These are phyloP conservation scores for Gorsachius magnificus DNA, from an alignment of 2,797 vertebrate genomes.

Conservation along the genomic window DNA sequence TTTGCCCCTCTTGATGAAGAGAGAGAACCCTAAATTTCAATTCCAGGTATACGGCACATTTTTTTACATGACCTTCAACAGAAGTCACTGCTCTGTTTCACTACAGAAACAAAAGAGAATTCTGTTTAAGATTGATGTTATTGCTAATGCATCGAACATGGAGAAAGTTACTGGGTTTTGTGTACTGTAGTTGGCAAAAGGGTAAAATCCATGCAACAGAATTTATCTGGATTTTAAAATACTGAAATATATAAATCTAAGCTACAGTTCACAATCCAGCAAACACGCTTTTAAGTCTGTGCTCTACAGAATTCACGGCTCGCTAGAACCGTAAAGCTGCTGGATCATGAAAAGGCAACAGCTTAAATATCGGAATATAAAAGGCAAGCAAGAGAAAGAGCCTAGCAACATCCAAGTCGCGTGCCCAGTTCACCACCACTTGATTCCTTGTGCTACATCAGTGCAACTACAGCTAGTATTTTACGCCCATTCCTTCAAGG, in stretches of 20 bases:
- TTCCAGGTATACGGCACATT: neutral
- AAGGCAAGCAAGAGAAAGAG: neutral
- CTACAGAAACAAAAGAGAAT: neutral
- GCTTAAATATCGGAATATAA: neutral
- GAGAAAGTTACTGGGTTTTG: neutral
- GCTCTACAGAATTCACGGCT: neutral
- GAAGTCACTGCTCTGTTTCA: neutral
- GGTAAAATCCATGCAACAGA: neutral
- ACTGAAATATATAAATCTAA: neutral
- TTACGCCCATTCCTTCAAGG: neutral
- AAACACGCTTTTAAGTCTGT: neutral
- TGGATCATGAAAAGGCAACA: neutral
- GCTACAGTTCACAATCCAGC: neutral
- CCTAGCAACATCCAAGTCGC: neutral
- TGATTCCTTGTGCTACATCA: neutral
- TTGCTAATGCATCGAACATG: rapidly evolving
- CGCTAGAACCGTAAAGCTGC: neutral
- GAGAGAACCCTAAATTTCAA: neutral
- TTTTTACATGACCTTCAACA: neutral
- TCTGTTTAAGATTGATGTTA: neutral
- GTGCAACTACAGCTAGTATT: neutral
- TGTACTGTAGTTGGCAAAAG: neutral
- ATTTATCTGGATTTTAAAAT: neutral
- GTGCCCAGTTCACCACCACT: neutral
- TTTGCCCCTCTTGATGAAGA: neutral